Base-by-base conservation (phyloP, 2,888 invertebrate species). In the Leptopilina drosophilae region DNA sequence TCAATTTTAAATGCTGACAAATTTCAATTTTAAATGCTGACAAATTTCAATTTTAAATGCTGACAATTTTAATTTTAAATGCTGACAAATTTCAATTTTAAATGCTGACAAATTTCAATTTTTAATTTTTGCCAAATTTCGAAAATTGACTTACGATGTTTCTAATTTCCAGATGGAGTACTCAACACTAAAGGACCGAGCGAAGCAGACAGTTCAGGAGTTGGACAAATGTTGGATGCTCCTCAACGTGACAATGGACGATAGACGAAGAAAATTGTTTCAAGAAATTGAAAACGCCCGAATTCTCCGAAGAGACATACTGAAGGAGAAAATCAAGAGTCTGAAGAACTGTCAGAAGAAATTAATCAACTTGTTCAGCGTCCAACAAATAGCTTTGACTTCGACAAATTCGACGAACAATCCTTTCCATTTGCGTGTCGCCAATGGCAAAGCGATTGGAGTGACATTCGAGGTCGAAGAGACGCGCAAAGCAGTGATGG, bases 361-460 rank as follows among this genome's bases (percentile, higher is more conserved):
- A 59, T 15, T 59, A 15, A 59, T n/a, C n/a, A 15, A 59, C 8
- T 15, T 59, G 4, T n/a, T 59, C n/a, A 59, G 59, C 15, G 15
- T n/a, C 0, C 59, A 59, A 6, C 59, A 59, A 5, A 15, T 59
- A n/a, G 59, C 59, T 1, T 5, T 59, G 14, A 59, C 14, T n/a
- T 59, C 59, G 1, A 59, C 59, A n/a, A 59, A 59, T 59, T 6
- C 15, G n/a, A 59, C 59, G 0, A 59, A 15, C n/a, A 67, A 67
- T 15, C 67, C 67, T 12, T 15, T 46, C n/a, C 46, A 67, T 12
- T 46, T 67, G 5, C 42, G n/a, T 5, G 20, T 67, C 0, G 67
- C 67, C 8, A 67, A 67, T 49, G 67, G 46, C 11, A 46, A 15
- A 67, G 67, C 67, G 5, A 15, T 20, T 67, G 67, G 67, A 49